Evolutionary conservation across 2,113 vertebrate genomes (phyloP).

Genomic region (Artemisiospiza belli): DNA sequence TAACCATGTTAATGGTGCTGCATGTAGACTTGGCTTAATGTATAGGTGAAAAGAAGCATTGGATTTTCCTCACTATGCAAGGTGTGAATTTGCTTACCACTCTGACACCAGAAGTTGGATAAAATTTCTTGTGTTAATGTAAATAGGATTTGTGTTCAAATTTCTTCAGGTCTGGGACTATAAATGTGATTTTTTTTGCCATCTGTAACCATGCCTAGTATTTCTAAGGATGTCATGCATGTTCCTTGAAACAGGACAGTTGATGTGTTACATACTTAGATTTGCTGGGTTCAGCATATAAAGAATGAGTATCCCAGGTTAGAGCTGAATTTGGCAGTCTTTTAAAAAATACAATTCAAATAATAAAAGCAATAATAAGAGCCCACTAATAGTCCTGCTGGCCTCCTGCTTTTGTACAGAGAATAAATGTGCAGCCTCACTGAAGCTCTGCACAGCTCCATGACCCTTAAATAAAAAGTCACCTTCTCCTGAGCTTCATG

Average conservation of each 20-base stretch:
- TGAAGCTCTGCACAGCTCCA: background rate
- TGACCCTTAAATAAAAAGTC: background rate
- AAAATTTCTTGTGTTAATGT: background rate
- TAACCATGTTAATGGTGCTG: background rate
- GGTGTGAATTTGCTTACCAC: background rate
- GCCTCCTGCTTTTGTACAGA: background rate
- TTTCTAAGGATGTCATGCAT: background rate
- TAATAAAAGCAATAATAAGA: background rate
- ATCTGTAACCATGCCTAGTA: background rate
- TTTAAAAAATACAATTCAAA: background rate
- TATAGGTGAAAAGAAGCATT: background rate
- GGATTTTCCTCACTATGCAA: background rate
- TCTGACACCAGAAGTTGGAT: background rate
- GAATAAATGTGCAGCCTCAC: background rate
- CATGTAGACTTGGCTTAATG: background rate
- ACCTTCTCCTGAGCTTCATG: background rate
- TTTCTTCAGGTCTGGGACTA: background rate
- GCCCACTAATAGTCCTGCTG: background rate
- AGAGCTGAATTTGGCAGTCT: background rate
- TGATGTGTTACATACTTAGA: background rate
- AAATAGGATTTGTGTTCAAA: background rate
- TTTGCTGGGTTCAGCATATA: background rate
- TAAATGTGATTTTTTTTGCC: background rate
- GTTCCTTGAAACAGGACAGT: background rate
- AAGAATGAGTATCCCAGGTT: background rate